Conservation (phyloP, 1,140 invertebrate species). For the Temnothorax nylanderi region DNA sequence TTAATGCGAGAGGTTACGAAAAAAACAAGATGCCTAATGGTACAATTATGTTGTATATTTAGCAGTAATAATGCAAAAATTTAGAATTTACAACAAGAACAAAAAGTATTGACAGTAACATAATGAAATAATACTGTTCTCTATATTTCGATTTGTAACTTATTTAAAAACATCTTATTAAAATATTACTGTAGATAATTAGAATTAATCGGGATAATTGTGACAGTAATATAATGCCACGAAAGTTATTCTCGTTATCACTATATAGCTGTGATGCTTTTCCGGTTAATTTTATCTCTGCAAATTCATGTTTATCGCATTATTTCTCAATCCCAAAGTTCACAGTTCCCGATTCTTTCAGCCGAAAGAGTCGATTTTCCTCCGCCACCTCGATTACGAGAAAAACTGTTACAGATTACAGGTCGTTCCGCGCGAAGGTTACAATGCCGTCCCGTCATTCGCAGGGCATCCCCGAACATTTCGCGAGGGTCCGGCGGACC, state of each 20-base stretch:
- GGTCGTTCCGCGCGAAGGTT: not conserved
- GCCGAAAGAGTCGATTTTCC: not conserved
- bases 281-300: not conserved
- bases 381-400: not conserved
- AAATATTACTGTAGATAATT: not conserved
- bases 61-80: not conserved
- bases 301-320: too few species aligned
- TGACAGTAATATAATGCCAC: not conserved
- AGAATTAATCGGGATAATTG: not conserved
- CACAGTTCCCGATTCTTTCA: not conserved
- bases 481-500: constrained; percentile 27
- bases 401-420: not conserved
- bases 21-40: not conserved
- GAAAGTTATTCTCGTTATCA: not conserved
- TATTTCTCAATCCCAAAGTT: not conserved
- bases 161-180: not conserved
- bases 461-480: constrained; percentile 34
- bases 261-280: not conserved
- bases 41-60: not conserved
- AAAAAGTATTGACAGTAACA: not conserved
- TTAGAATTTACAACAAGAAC: not conserved
- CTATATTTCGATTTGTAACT: too few species aligned
- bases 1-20: not conserved
- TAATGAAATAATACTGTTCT: not conserved
- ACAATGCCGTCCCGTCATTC: constrained; percentile 47